These are phyloP conservation scores for Bergia puertoricense DNA, from an alignment of 92 coral and sea anemone species.

Conservation along the genomic window DNA sequence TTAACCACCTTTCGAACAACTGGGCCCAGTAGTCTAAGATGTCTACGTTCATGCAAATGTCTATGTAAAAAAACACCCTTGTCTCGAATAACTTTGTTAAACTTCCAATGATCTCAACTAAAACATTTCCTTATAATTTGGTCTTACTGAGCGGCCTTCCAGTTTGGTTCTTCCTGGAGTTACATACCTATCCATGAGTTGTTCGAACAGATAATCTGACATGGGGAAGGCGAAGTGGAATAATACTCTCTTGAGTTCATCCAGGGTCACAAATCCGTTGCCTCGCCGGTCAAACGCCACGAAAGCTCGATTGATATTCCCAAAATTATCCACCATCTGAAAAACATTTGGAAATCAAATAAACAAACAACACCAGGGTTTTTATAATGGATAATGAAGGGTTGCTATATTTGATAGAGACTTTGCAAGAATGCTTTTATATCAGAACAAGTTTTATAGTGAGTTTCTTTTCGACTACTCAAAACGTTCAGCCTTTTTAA, in stretches of 20 bases:
- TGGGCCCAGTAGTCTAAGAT: no score
- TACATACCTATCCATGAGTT: constrained; percentile 81
- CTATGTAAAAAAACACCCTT: no score
- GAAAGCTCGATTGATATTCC: constrained; percentile 83
- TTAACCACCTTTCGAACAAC: no score
- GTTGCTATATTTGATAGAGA: not conserved
- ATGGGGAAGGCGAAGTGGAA: constrained; percentile 84
- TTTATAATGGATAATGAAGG: not conserved
- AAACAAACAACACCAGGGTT: not conserved
- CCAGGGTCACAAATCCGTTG: constrained; percentile 87
- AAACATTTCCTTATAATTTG: not conserved
- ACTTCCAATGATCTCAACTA: no score
- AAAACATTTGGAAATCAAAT: not conserved
- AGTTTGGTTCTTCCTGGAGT: no score
- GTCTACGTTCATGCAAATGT: no score
- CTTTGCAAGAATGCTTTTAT: not conserved
- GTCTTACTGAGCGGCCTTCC: not conserved
- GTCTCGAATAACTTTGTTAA: no score
- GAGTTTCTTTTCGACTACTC: not conserved
- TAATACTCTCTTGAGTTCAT: constrained; percentile 87
- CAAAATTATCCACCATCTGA: constrained; percentile 80
- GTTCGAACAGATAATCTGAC: constrained; percentile 83
- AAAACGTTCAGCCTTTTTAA: no score
- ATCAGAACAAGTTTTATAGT: not conserved
- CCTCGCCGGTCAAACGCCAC: constrained; percentile 89